Conservation (phyloP, 1,140 invertebrate species). For the Lethrus apterus region DNA sequence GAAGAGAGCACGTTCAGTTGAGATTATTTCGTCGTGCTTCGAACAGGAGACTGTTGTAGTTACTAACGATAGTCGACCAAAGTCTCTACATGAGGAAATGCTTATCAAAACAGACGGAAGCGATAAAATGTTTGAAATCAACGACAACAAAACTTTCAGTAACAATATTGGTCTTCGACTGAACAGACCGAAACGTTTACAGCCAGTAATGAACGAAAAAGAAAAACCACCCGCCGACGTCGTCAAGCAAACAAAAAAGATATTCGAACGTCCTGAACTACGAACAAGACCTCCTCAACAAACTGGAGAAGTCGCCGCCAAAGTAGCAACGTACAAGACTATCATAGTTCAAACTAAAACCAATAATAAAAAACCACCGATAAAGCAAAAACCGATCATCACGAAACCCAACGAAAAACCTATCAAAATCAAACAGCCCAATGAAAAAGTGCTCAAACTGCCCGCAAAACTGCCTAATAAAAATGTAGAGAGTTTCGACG, state of each 20-base stretch:
- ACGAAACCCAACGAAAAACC: conserved; percentile 28
- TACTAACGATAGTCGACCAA: conserved; percentile 16
- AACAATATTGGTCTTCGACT: conserved; percentile 29
- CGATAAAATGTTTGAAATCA: conserved; percentile 31
- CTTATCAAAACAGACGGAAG: conserved; percentile 24
- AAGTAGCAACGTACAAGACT: conserved; percentile 57
- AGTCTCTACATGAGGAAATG: conserved; percentile 36
- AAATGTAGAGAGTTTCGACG: not conserved
- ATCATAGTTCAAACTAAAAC: conserved; percentile 49
- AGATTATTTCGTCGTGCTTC: conserved; percentile 56
- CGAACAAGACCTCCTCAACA: conserved; percentile 43
- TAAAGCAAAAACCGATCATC: conserved; percentile 38
- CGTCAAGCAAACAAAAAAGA: conserved; percentile 72
- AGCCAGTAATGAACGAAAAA: conserved; percentile 64
- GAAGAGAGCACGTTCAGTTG: conserved; percentile 78
- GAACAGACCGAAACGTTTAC: conserved; percentile 56
- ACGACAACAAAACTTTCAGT: conserved; percentile 35
- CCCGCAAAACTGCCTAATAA: no score
- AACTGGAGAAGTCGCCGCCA: conserved; percentile 57
- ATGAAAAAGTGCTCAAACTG: no score
- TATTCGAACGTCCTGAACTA: conserved; percentile 68
- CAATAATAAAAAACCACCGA: conserved; percentile 39
- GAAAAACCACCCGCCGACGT: conserved; percentile 79
- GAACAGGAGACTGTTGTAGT: conserved; percentile 11
- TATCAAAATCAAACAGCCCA: not conserved